A percentile compares a stretch with the other conserved stretches of the same genome.
Conservation (phyloP, 2,797 vertebrate species). For the Sorex maritimensis region DNA sequence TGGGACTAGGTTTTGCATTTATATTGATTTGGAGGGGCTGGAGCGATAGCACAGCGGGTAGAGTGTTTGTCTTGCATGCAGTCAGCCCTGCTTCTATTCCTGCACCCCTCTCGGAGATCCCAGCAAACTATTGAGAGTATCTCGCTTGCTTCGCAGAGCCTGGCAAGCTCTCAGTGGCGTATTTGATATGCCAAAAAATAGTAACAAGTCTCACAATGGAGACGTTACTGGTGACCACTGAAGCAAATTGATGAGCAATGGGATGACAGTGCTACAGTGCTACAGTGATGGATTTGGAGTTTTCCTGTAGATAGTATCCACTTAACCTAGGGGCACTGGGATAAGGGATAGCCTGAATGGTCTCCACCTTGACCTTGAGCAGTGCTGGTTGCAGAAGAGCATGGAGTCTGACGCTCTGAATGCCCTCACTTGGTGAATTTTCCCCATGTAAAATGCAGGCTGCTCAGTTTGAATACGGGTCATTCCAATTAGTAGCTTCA, state of each 20-base stretch:
- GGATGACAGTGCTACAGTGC: too few species aligned
- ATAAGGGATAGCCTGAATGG: background rate
- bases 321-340: background rate
- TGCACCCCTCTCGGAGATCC: too few species aligned
- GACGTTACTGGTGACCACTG: too few species aligned
- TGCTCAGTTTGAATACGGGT: background rate
- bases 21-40: constrained; percentile 29
- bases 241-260: too few species aligned
- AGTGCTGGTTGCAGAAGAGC: background rate
- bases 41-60: too few species aligned
- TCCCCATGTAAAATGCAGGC: background rate
- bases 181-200: too few species aligned
- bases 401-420: constrained; percentile 9
- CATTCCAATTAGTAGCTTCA: background rate
- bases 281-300: constrained; percentile 2
- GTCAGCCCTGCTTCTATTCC: too few species aligned
- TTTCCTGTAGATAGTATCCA: constrained; percentile 41
- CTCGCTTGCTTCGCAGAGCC: too few species aligned
- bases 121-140: too few species aligned
- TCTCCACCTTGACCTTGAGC: background rate
- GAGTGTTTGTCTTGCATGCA: too few species aligned
- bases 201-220: too few species aligned
- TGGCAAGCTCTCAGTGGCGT: too few species aligned
- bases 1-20: constrained; percentile 42
- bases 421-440: background rate